phyloP scores from a whole-genome alignment of 2,888 invertebrate species.

The Idaea biselata region DNA sequence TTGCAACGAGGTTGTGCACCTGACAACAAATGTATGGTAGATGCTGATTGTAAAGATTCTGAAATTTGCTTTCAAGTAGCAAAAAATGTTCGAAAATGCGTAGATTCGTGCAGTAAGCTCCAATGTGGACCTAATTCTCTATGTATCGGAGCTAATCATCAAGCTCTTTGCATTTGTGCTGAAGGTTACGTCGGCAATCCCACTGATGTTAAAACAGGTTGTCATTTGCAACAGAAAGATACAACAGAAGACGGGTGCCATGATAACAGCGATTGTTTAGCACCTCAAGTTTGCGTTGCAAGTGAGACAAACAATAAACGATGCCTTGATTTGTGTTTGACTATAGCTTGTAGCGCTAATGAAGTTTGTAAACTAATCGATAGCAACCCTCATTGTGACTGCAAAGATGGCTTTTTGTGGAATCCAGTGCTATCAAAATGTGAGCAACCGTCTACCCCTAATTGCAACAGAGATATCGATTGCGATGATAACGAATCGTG shows the following conservation, averaged over 20 bases:
- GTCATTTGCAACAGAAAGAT: slow-evolving; percentile 85
- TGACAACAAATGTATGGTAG: slow-evolving; percentile 88
- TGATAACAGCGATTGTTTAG: slow-evolving; percentile 85
- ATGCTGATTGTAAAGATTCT: slow-evolving; percentile 89
- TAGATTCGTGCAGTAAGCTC: slow-evolving; percentile 91
- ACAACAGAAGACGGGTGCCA: slow-evolving; percentile 83
- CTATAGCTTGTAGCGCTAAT: slow-evolving; percentile 90
- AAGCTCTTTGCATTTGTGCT: slow-evolving; percentile 91
- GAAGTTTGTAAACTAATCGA: slow-evolving; percentile 88
- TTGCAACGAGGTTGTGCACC: slow-evolving; percentile 85
- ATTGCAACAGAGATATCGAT: slow-evolving; percentile 86
- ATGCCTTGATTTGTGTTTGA: slow-evolving; percentile 89
- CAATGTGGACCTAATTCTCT: slow-evolving; percentile 95
- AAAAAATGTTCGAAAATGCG: slow-evolving; percentile 89
- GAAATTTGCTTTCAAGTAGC: slow-evolving; percentile 94
- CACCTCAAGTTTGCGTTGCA: slow-evolving; percentile 85
- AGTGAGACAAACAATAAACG: slow-evolving; percentile 82
- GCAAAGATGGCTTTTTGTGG: slow-evolving; percentile 89
- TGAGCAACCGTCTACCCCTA: slow-evolving; percentile 93
- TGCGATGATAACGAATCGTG: slow-evolving; percentile 87
- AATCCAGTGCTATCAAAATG: slow-evolving; percentile 90
- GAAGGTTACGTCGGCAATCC: slow-evolving; percentile 92
- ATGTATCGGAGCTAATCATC: slow-evolving; percentile 91
- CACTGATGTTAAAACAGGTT: slow-evolving; percentile 88
- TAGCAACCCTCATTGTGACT: slow-evolving; percentile 88